A percentile compares a stretch with the other conserved stretches of the same genome.
phyloP scores from a whole-genome alignment of 2,888 invertebrate species.

The Arctia plantaginis region DNA sequence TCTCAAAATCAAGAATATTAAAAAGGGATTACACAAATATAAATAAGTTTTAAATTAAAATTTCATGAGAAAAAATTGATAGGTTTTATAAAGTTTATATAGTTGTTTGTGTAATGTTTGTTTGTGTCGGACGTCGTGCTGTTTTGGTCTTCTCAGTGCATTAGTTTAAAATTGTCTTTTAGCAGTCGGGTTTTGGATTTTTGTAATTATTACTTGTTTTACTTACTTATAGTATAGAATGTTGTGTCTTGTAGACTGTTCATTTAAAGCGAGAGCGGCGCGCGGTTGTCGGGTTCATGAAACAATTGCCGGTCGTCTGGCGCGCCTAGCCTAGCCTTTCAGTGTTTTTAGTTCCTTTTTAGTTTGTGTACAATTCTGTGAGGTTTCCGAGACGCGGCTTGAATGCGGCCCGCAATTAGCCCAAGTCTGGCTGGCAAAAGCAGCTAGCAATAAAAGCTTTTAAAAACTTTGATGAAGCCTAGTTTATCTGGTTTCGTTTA shows the following conservation, averaged over 20 bases:
- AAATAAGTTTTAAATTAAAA: no score
- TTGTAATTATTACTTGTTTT: no score
- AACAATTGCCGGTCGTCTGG: slow-evolving; percentile 68
- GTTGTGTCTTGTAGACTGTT: slow-evolving; percentile 47
- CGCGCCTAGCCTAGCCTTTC: slow-evolving; percentile 55
- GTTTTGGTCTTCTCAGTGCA: no score
- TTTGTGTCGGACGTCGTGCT: no score
- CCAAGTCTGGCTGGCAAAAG: slow-evolving; percentile 55
- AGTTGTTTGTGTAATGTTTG: no score
- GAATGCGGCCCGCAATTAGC: slow-evolving; percentile 77
- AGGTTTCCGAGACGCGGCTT: slow-evolving; percentile 61
- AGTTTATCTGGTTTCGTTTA: neutral
- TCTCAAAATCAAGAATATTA: no score
- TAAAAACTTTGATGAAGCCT: slow-evolving; percentile 26
- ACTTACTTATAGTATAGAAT: neutral
- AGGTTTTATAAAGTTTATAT: no score
- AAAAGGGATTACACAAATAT: no score
- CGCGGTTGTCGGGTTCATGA: slow-evolving; percentile 46
- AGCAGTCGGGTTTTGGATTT: no score
- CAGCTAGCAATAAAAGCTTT: no score
- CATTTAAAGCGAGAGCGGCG: slow-evolving; percentile 53
- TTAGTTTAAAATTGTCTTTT: no score
- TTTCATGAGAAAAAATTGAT: no score
- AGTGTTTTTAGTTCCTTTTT: slow-evolving; percentile 70
- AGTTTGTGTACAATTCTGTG: slow-evolving; percentile 63